phyloP scores from a whole-genome alignment of 1,140 invertebrate genomes.

The Brachystomella parvula region DNA sequence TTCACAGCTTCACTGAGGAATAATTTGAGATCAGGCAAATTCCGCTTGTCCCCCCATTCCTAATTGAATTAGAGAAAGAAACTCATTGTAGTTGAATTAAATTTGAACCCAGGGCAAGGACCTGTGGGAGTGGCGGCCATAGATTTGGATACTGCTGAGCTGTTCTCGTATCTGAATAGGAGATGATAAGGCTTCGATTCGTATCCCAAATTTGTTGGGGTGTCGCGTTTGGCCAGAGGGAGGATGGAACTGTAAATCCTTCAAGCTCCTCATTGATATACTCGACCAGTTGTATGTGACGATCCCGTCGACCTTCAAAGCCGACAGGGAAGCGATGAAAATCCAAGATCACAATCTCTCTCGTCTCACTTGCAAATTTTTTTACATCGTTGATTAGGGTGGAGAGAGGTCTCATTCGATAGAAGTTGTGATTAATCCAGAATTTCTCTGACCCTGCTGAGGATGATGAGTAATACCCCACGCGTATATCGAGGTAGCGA shows the following conservation, averaged over 20 bases:
- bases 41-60: constrained; percentile 47
- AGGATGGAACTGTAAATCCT: constrained; percentile 46
- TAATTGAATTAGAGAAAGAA: neutral
- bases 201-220: constrained; percentile 35
- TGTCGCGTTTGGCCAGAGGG: constrained; percentile 34
- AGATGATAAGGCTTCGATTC: constrained; percentile 37
- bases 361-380: constrained; percentile 27
- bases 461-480: constrained; percentile 49
- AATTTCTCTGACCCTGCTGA: constrained; percentile 32
- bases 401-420: constrained; percentile 37
- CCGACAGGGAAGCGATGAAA: constrained; percentile 37
- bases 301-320: constrained; percentile 19
- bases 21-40: constrained; percentile 46
- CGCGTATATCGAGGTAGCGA: constrained; percentile 67
- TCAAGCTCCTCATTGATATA: constrained; percentile 56
- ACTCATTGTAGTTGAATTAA: no score
- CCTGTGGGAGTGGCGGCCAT: constrained; percentile 61
- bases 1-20: constrained; percentile 51
- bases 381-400: constrained; percentile 26
- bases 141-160: constrained; percentile 48
- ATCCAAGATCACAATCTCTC: constrained; percentile 34
- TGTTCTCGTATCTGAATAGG: constrained; percentile 37
- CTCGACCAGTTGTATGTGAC: constrained; percentile 44
- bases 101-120: no score
- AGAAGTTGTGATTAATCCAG: constrained; percentile 41